Evolutionary conservation across 2,113 vertebrate genomes (phyloP).

Genomic region (Menura novaehollandiae): DNA sequence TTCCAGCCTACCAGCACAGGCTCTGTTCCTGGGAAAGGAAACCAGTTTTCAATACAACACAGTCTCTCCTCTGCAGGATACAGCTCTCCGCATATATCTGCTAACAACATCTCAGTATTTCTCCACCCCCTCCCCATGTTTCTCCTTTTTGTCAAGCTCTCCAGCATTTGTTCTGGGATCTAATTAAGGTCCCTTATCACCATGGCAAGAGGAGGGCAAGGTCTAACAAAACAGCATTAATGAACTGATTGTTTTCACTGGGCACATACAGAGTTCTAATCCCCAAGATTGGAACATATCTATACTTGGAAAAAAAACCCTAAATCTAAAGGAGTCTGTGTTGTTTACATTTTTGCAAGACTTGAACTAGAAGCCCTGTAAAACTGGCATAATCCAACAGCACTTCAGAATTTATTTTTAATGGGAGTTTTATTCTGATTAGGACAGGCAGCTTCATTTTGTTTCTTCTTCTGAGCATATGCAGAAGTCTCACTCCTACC

Average conservation of each 20-base stretch:
- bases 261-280: conserved; percentile 41
- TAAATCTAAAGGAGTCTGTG: background rate
- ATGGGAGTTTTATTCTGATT: background rate
- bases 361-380: background rate
- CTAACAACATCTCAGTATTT: conserved; percentile 43
- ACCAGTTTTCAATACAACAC: background rate
- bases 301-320: background rate
- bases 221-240: conserved; percentile 61
- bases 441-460: background rate
- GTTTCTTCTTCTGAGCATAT: background rate
- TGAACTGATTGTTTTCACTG: conserved; percentile 54
- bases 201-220: conserved; percentile 52
- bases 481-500: background rate
- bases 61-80: conserved; percentile 16
- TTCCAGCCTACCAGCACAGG: background rate
- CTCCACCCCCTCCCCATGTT: conserved; percentile 49
- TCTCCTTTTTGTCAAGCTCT: conserved; percentile 38
- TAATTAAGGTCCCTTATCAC: conserved; percentile 62
- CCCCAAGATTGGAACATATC: conserved; percentile 1
- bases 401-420: background rate
- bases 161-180: conserved; percentile 57
- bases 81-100: conserved; percentile 34
- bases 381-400: background rate
- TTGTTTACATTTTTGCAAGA: background rate
- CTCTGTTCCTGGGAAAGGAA: background rate